phyloP scores from a whole-genome alignment of 2,113 vertebrate species.

The Euleptes europaea region DNA sequence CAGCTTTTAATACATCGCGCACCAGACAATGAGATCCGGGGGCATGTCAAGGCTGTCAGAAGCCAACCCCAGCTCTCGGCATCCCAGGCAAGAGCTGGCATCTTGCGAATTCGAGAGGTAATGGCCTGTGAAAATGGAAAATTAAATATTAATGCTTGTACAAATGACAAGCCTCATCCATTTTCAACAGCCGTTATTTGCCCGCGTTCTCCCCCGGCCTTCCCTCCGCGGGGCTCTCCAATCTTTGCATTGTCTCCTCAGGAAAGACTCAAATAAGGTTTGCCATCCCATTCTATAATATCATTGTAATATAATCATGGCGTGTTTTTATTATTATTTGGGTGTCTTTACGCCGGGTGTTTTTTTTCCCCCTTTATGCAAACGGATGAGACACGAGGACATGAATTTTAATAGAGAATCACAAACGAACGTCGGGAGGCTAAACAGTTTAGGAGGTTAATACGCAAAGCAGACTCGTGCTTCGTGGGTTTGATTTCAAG shows the following conservation, averaged over 20 bases:
- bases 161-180: constrained; percentile 50
- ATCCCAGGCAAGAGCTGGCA: constrained; percentile 35
- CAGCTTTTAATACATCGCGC: rapidly evolving
- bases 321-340: background rate
- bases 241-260: constrained; percentile 23
- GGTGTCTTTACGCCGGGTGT: rapidly evolving
- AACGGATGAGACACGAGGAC: rapidly evolving
- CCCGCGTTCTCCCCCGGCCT: background rate
- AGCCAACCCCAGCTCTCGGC: constrained; percentile 32
- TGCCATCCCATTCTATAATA: background rate
- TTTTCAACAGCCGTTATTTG: constrained; percentile 43
- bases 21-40: constrained; percentile 14
- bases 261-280: background rate
- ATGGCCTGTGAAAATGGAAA: constrained; percentile 59
- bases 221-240: no score
- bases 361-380: background rate
- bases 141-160: constrained; percentile 67
- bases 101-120: constrained; percentile 48
- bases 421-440: rapidly evolving
- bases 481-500: background rate
- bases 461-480: background rate
- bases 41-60: constrained; percentile 24
- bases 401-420: background rate
- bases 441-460: background rate
- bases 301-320: background rate